Evolutionary conservation across 2,888 invertebrate genomes (phyloP).

Genomic region (Synergus japonicus): DNA sequence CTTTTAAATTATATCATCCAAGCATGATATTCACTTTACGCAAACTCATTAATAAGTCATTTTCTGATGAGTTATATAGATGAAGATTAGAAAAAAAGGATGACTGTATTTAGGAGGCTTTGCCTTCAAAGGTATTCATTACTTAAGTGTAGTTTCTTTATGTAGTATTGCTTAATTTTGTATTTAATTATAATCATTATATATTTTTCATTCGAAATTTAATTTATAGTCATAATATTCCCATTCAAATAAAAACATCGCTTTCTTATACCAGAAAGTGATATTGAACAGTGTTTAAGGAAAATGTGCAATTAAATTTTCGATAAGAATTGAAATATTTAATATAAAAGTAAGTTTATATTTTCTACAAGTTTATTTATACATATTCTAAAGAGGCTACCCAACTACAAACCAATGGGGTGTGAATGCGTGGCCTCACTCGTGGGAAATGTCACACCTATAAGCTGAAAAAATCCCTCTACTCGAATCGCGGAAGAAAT

Average conservation of each 20-base stretch:
- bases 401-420: constrained; percentile 48
- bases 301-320: neutral
- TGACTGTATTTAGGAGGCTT: neutral
- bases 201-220: neutral
- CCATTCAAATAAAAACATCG: no score
- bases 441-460: constrained; percentile 54
- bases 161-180: neutral
- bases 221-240: neutral
- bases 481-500: constrained; percentile 32
- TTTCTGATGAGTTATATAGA: neutral
- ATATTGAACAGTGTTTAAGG: neutral
- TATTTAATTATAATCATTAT: neutral
- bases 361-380: neutral
- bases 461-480: constrained; percentile 20
- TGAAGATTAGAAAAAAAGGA: neutral
- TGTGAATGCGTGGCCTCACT: constrained; percentile 50
- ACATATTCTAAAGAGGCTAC: neutral
- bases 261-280: neutral
- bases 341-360: neutral
- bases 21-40: neutral
- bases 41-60: neutral
- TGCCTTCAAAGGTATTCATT: no score
- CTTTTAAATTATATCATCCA: neutral
- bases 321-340: neutral
- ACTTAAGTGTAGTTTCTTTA: neutral